Base-by-base conservation (phyloP, 2,113 vertebrate species). In the Prunella fulvescens region DNA sequence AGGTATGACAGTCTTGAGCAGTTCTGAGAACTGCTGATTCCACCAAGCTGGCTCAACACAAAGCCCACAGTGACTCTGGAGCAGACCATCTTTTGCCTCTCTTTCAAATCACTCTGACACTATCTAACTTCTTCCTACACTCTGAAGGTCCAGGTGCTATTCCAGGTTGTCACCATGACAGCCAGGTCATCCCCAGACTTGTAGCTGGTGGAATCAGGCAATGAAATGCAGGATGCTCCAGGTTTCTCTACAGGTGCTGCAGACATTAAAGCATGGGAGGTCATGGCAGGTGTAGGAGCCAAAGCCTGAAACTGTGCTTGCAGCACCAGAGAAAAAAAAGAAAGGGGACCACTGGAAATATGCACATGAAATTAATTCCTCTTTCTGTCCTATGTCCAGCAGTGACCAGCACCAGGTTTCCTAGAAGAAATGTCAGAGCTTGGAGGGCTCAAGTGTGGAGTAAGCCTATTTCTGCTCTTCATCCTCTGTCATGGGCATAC, bases 291-390 rank as follows among this genome's bases (percentile, higher is more conserved):
- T 26, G 18, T 61, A 31, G 18, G 53, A 57, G 28, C 23, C 13
- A 47, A 77, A 81, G 10, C 24, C 28, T 81, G 57, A 22, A 78
- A 67, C 51, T 51, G 26, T 56, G 40, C 60, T 89, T 91, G 26
- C 39, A 67, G 69, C n/a, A 64, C 5, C 45, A 53, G 45, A 42
- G 48, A 33, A 87, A 26, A 65, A 56, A 53, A 81, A 86, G 29
- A 40, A 86, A 61, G 10, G 9, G 23, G 1, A 67, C 4, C 14
- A 39, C 14, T 87, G 62, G 35, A 82, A 90, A 69, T 47, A 20
- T 18, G 8, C 26, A 40, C 0, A 0, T 72, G 37, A 35, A 42
- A 45, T 54, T 19, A 69, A 72, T 61, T 20, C 19, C 26, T 53
- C 60, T 80, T 94, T 83, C 33, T 7, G 3, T 37, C 12, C n/a